Conservation (phyloP, 2,113 vertebrate genomes). For the Climacteris rufus region DNA sequence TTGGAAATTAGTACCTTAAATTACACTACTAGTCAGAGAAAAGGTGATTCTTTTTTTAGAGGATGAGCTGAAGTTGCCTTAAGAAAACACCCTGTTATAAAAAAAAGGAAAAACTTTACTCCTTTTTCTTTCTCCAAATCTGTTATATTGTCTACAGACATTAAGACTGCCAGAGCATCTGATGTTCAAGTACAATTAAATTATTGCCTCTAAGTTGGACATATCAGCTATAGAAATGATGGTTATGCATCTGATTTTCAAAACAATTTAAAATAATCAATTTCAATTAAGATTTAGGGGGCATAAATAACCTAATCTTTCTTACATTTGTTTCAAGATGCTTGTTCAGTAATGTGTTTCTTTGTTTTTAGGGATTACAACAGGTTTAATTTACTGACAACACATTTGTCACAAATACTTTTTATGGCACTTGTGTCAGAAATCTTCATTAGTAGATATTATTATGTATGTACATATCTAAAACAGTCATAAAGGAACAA, state of each 20-base stretch:
- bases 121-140: not conserved
- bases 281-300: not conserved
- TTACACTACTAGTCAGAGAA: not conserved
- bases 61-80: not conserved
- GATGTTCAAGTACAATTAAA: not conserved
- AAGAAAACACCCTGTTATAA: not conserved
- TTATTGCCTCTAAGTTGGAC: not conserved
- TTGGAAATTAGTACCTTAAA: not conserved
- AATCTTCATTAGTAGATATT: not conserved
- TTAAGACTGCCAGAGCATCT: not conserved
- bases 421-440: not conserved
- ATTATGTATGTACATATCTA: not conserved
- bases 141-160: not conserved
- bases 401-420: not conserved
- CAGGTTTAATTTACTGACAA: not conserved
- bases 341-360: not conserved
- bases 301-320: not conserved
- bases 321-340: not conserved
- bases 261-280: not conserved
- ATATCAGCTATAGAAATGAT: not conserved
- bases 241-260: not conserved
- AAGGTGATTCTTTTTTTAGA: not conserved
- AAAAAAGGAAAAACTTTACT: not conserved
- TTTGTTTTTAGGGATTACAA: not conserved
- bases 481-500: not conserved